Evolutionary conservation across 1,140 invertebrate genomes (phyloP).

Genomic region (Brachionus manjavacas): DNA sequence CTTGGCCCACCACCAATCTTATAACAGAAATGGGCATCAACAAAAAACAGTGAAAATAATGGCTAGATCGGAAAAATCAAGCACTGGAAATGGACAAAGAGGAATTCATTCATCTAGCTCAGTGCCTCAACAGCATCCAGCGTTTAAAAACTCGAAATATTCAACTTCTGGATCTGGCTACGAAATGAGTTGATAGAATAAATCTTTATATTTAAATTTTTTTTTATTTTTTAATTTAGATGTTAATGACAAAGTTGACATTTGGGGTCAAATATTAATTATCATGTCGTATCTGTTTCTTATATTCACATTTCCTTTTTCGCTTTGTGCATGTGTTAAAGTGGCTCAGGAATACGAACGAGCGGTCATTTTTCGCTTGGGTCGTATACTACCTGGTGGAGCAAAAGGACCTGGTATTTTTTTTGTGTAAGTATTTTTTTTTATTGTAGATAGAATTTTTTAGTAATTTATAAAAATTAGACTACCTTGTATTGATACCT

Average conservation of each 20-base stretch:
- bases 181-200: neutral
- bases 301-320: constrained; percentile 41
- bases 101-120: neutral
- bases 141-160: neutral
- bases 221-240: neutral
- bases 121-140: neutral
- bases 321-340: constrained; percentile 41
- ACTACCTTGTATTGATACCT: constrained; percentile 62
- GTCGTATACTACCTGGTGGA: constrained; percentile 16
- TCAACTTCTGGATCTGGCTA: neutral
- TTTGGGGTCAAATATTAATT: constrained; percentile 17
- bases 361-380: constrained; percentile 43
- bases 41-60: constrained; percentile 18
- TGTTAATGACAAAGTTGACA: constrained; percentile 4
- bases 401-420: constrained; percentile 44
- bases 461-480: neutral
- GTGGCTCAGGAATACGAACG: constrained; percentile 38
- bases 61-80: neutral
- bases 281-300: constrained; percentile 14
- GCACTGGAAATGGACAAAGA: neutral
- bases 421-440: constrained; percentile 38
- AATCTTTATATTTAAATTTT: neutral
- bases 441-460: neutral
- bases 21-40: neutral
- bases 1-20: neutral